phyloP scores from a whole-genome alignment of 2,797 vertebrate species.

The Lithobates sylvaticus region DNA sequence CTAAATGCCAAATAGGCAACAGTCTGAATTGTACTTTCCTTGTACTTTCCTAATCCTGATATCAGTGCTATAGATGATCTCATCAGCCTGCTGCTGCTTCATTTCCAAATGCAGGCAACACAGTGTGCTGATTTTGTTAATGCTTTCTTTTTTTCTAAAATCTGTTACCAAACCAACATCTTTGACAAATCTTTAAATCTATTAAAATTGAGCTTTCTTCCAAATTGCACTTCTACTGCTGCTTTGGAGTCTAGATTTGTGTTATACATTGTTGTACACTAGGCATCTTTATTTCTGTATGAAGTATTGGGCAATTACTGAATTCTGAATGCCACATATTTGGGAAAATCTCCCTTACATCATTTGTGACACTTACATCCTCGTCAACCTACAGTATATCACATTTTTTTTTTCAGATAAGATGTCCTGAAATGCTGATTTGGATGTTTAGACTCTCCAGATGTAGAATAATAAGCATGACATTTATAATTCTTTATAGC shows the following conservation, averaged over 20 bases:
- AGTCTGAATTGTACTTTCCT: too few relatives aligned
- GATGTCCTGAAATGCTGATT: background rate
- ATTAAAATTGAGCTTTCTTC: background rate
- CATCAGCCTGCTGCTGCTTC: too few relatives aligned
- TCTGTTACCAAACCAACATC: background rate
- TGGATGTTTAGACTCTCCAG: background rate
- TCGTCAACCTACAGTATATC: background rate
- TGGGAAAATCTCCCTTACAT: background rate
- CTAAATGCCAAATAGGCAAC: too few relatives aligned
- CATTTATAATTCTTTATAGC: constrained; percentile 24
- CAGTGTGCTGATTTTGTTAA: background rate
- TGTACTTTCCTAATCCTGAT: too few relatives aligned
- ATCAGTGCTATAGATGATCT: too few relatives aligned
- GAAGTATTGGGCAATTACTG: background rate
- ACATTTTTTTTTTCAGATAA: background rate
- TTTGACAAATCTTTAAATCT: background rate
- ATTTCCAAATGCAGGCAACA: too few relatives aligned
- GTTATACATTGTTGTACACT: background rate
- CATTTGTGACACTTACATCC: background rate
- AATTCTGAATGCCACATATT: background rate
- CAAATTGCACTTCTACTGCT: background rate
- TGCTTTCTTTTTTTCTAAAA: background rate
- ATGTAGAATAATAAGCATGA: constrained; percentile 4
- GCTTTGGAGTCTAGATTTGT: background rate
- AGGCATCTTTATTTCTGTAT: background rate